Evolutionary conservation across 2,797 vertebrate genomes (phyloP).

Genomic region (Prunella strophiata): DNA sequence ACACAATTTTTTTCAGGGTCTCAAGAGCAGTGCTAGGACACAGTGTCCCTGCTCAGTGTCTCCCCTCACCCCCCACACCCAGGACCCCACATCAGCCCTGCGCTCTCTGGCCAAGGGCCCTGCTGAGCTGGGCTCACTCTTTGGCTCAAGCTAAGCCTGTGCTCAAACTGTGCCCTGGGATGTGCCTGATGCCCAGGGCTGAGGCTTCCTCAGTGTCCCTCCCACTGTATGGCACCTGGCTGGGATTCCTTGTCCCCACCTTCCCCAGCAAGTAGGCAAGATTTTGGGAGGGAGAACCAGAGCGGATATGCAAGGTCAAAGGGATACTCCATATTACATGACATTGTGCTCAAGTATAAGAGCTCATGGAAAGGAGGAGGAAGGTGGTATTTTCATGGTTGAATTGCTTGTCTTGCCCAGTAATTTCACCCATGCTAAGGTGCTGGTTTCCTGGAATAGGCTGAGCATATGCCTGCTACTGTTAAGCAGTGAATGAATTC

Average conservation of each 20-base stretch:
- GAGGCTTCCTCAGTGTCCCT: too few species aligned
- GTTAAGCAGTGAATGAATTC: not conserved
- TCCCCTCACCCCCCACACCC: accelerated
- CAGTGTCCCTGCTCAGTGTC: not conserved
- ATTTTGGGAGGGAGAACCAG: not conserved
- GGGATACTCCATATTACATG: too few species aligned
- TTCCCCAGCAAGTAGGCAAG: not conserved
- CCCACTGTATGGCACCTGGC: too few species aligned
- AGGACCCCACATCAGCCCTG: not conserved
- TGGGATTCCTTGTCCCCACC: too few species aligned
- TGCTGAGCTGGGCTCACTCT: not conserved
- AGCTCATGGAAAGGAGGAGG: not conserved
- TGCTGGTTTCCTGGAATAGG: not conserved
- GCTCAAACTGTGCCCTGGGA: not conserved
- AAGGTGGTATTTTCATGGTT: not conserved
- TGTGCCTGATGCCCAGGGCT: not conserved
- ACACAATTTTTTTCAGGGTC: not conserved
- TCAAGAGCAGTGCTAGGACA: not conserved
- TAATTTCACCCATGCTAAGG: not conserved
- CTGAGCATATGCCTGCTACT: not conserved
- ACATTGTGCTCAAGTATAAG: not conserved
- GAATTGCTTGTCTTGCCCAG: not conserved
- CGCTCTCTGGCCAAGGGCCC: too few species aligned
- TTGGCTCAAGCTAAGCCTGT: too few species aligned
- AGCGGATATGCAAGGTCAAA: not conserved